Base-by-base conservation (phyloP, 2,113 vertebrate species). In the Paramisgurnus dabryanus region DNA sequence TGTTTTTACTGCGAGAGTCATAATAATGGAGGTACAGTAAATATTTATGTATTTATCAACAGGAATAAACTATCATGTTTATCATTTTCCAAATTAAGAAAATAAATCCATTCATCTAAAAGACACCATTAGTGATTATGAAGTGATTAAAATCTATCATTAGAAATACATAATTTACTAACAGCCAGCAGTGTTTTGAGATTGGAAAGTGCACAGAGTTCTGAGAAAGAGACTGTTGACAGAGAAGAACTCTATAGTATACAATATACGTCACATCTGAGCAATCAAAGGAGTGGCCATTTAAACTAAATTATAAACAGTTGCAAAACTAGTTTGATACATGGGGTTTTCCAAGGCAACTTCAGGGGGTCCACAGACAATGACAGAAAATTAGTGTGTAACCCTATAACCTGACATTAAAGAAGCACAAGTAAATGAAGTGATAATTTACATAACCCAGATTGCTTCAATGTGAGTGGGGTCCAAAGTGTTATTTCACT, bases 201-300 rank as follows among this genome's bases (percentile, higher is more conserved):
- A 10, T 5, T 71, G 34, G 68, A 71, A 45, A 60, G 6, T 39
- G 40, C 34, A n/a, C 47, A 67, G 61, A 17, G 12, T 22, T 50
- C 66, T 27, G 13, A 41, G 58, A 41, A 39, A 67, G 41, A 27
- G 13, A 67, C 65, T 61, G 45, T 73, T 40, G 43, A 66, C 6
- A 72, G 40, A 40, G 43, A 71, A 49, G 34, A 45, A 58, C 50
- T 53, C 12, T 53, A 53, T 5, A 53, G 50, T 15, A 53, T 53
- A 53, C 50, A 53, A 13, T 53, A 65, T 15, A 45, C 1, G 60
- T 76, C 53, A 39, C 49, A 11, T 15, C 45, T 71, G 18, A 53
- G 34, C 78, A 80, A 72, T 41, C 68, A 80, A 64, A 27, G 78
- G 78, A 63, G 78, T 64, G 67, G 67, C 68, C 17, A 15, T 49